Conservation (phyloP, 37 sponge, comb jelly and placozoan genomes). For the Ianthella basta region DNA sequence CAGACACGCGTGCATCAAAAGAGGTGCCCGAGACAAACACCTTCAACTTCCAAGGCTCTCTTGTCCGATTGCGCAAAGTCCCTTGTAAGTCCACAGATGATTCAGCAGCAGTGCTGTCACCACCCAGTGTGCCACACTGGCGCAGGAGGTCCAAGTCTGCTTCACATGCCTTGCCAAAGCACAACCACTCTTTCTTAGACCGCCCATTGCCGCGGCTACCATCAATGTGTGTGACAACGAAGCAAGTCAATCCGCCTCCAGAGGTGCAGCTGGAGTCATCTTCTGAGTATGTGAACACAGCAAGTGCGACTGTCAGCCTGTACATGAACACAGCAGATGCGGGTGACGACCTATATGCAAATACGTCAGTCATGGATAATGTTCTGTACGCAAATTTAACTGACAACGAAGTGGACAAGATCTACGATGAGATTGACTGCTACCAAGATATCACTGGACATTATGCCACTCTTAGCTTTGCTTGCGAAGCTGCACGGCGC, state of each 20-base stretch:
- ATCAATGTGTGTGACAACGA: no score
- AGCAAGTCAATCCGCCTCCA: no score
- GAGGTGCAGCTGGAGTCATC: no score
- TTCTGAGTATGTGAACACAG: no score
- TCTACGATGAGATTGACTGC: neutral
- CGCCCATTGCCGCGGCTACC: neutral
- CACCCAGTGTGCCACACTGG: neutral
- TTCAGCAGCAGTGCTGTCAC: neutral
- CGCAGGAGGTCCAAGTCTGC: neutral
- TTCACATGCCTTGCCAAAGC: neutral
- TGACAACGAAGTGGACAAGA: neutral
- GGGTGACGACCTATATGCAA: no score
- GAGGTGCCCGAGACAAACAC: neutral
- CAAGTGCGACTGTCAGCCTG: no score
- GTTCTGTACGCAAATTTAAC: no score
- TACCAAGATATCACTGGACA: neutral
- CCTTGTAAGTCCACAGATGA: neutral
- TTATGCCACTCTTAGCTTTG: constrained; percentile 5
- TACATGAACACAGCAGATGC: no score
- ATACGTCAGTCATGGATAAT: no score
- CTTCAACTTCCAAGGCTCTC: neutral
- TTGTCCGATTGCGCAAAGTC: neutral
- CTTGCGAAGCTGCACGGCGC: no score
- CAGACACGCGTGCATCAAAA: no score
- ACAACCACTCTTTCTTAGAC: neutral